Evolutionary conservation across 1,140 invertebrate genomes (phyloP).

Genomic region (Mylabris phalerata): DNA sequence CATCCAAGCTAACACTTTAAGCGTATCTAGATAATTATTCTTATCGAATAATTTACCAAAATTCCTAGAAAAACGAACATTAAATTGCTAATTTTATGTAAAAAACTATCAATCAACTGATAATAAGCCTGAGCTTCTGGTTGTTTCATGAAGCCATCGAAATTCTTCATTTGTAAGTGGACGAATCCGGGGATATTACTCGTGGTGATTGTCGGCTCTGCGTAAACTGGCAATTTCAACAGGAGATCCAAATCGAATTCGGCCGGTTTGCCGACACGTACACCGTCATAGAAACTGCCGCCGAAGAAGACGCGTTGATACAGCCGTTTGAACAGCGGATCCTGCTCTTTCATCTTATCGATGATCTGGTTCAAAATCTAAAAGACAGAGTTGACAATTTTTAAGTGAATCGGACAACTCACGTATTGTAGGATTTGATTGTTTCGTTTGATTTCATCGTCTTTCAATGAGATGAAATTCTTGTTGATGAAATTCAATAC

Average conservation of each 20-base stretch:
- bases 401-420: neutral
- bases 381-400: neutral
- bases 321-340: slow-evolving; percentile 33
- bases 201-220: neutral
- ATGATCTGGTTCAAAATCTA: slow-evolving; percentile 3
- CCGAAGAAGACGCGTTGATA: slow-evolving; percentile 42
- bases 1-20: slow-evolving; percentile 31
- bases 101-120: neutral
- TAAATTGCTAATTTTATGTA: neutral
- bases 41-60: slow-evolving; percentile 13
- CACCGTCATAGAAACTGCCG: slow-evolving; percentile 49
- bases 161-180: slow-evolving; percentile 15
- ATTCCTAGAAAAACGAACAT: neutral
- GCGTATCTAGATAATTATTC: slow-evolving; percentile 19
- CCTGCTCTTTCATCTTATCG: slow-evolving; percentile 29
- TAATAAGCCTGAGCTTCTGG: neutral
- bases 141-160: slow-evolving; percentile 3
- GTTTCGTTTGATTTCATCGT: slow-evolving; percentile 2
- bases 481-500: neutral
- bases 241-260: slow-evolving; percentile 52
- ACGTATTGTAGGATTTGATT: slow-evolving; percentile 4
- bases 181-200: slow-evolving; percentile 22
- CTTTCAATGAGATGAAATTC: slow-evolving; percentile 4
- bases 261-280: slow-evolving; percentile 46
- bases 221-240: slow-evolving; percentile 39